A percentile compares a stretch with the other conserved stretches of the same genome.
Conservation (phyloP, 2,888 invertebrate species). For the Neoscelio sp. region DNA sequence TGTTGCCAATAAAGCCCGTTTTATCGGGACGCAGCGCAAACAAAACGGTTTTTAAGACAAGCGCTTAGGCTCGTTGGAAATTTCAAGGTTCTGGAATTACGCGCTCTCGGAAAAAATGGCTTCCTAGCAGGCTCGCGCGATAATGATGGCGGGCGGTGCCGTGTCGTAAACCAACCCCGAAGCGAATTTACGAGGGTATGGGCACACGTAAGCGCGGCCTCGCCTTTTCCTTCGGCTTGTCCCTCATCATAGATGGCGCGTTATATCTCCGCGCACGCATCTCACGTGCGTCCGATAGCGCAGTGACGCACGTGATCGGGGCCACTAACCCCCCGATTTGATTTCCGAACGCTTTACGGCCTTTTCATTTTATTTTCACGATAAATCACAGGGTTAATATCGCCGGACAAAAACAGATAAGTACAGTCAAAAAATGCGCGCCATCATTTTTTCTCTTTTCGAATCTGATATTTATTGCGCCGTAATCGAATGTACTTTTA, state of each 20-base stretch:
- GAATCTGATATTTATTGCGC: no score
- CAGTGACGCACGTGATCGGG: constrained; percentile 50
- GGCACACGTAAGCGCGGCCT: constrained; percentile 53
- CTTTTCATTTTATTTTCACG: constrained; percentile 24
- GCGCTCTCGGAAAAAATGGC: constrained; percentile 54
- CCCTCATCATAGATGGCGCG: constrained; percentile 25
- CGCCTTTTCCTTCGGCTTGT: constrained; percentile 25
- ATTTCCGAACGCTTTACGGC: constrained; percentile 16
- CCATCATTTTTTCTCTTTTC: no score
- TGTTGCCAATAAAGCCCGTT: constrained; percentile 41
- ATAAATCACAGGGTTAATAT: constrained; percentile 5
- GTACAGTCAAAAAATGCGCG: not conserved
- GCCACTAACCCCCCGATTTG: constrained; percentile 33
- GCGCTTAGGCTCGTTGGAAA: constrained; percentile 41
- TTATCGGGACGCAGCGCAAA: constrained; percentile 8
- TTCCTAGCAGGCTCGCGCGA: constrained; percentile 71
- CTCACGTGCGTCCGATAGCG: constrained; percentile 62
- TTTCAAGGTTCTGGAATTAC: constrained; percentile 62
- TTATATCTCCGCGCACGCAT: constrained; percentile 49
- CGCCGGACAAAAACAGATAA: not conserved
- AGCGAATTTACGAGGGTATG: constrained; percentile 80
- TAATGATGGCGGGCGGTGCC: constrained; percentile 81
- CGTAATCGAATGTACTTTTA: no score
- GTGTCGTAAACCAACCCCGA: constrained; percentile 80
- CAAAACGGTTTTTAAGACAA: constrained; percentile 7